phyloP scores from a whole-genome alignment of 2,888 invertebrate species.

The Apeira syringaria region DNA sequence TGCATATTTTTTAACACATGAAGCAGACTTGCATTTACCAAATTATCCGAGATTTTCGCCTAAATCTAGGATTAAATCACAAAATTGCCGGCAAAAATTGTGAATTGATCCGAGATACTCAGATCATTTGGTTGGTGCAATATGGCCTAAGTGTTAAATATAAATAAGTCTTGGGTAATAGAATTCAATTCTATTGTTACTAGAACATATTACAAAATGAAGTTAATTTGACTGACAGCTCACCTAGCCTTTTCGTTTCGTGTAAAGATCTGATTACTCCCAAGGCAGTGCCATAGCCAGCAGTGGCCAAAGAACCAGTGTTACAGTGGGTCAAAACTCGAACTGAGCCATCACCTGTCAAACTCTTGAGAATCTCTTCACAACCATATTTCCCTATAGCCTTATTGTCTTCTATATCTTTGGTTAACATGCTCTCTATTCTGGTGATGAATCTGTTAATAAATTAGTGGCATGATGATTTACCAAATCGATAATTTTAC shows the following conservation, averaged over 20 bases:
- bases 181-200: no score
- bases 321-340: slow-evolving; percentile 98
- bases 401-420: slow-evolving; percentile 94
- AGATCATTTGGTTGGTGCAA: no score
- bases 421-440: slow-evolving; percentile 92
- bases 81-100: no score
- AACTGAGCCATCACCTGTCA: slow-evolving; percentile 84
- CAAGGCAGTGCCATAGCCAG: slow-evolving; percentile 97
- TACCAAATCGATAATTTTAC: slow-evolving; percentile 4
- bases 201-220: background rate
- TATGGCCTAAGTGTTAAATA: no score
- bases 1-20: no score
- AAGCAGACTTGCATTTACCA: no score
- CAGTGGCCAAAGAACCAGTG: slow-evolving; percentile 98
- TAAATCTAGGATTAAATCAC: no score
- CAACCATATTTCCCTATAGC: slow-evolving; percentile 94
- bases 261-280: slow-evolving; percentile 96
- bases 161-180: no score
- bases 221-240: slow-evolving; percentile 31
- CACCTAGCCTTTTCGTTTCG: slow-evolving; percentile 88
- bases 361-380: slow-evolving; percentile 86
- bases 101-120: no score
- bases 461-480: slow-evolving; percentile 39
- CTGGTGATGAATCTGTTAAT: slow-evolving; percentile 87
- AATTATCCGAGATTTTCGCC: no score